Evolutionary conservation across 2,113 vertebrate species (phyloP).

Genomic region (Ictidomys tridecemlineatus): DNA sequence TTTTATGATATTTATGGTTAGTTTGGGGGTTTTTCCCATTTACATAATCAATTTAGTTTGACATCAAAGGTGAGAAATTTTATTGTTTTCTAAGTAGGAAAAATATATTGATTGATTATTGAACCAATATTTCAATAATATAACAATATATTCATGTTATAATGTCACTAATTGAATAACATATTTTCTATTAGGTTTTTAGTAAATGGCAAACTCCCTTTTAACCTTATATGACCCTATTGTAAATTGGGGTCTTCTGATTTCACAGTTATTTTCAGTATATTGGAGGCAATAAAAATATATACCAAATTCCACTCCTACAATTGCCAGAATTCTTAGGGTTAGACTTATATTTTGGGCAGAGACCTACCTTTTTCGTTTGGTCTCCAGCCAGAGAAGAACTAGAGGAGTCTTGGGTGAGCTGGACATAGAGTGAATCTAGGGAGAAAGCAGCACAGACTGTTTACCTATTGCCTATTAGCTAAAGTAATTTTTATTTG

Average conservation of each 20-base stretch:
- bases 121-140: not conserved
- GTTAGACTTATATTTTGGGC: not conserved
- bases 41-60: conserved; percentile 7
- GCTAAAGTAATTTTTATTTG: not conserved
- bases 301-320: not conserved
- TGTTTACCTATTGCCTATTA: not conserved
- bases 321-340: not conserved
- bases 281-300: conserved; percentile 27
- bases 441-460: not conserved
- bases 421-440: not conserved
- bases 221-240: not conserved
- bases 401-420: not conserved
- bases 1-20: not conserved
- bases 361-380: not conserved
- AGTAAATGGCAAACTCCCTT: conserved; percentile 41
- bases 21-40: not conserved
- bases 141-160: not conserved
- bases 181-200: conserved; percentile 1
- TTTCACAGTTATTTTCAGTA: conserved; percentile 32
- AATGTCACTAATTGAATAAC: conserved; percentile 46
- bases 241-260: not conserved
- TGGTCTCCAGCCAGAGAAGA: not conserved
- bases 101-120: not conserved
- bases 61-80: not conserved
- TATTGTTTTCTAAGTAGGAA: not conserved